Percentiles rank a stretch among this genome's conserved stretches.
Conservation (phyloP, 2,113 vertebrate genomes). For the Myxocyprinus asiaticus region DNA sequence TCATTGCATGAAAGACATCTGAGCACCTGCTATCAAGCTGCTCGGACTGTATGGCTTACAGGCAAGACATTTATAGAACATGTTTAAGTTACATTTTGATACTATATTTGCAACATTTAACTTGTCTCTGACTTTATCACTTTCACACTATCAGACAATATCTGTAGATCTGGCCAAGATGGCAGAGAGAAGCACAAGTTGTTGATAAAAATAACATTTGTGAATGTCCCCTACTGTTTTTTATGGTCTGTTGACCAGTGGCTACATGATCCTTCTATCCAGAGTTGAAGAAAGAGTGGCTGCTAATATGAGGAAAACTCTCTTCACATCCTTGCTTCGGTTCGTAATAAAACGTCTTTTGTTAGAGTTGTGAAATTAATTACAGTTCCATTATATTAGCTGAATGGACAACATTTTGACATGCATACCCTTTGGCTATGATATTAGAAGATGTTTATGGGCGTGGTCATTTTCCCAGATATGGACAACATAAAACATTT, state of each 20-base stretch:
- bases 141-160: neutral
- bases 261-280: slow-evolving; percentile 89
- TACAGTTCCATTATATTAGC: too few relatives aligned
- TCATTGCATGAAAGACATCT: slow-evolving; percentile 78
- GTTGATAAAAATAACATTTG: neutral
- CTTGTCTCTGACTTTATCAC: neutral
- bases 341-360: slow-evolving; percentile 51
- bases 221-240: too few relatives aligned
- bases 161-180: too few relatives aligned
- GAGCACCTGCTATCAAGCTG: slow-evolving; percentile 78
- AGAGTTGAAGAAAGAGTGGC: slow-evolving; percentile 87
- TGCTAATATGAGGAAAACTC: slow-evolving; percentile 84
- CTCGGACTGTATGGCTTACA: slow-evolving; percentile 84
- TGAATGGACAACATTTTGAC: too few relatives aligned
- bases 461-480: too few relatives aligned
- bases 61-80: slow-evolving; percentile 65
- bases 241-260: slow-evolving; percentile 88
- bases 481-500: too few relatives aligned
- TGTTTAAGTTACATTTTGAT: neutral
- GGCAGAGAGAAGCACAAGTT: too few relatives aligned
- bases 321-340: slow-evolving; percentile 86
- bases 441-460: too few relatives aligned
- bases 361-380: neutral
- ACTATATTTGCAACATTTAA: neutral
- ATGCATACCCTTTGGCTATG: too few relatives aligned